A percentile compares a stretch with the other conserved stretches of the same genome.
Evolutionary conservation across 2,888 invertebrate species (phyloP).

Genomic region (Dione juno): DNA sequence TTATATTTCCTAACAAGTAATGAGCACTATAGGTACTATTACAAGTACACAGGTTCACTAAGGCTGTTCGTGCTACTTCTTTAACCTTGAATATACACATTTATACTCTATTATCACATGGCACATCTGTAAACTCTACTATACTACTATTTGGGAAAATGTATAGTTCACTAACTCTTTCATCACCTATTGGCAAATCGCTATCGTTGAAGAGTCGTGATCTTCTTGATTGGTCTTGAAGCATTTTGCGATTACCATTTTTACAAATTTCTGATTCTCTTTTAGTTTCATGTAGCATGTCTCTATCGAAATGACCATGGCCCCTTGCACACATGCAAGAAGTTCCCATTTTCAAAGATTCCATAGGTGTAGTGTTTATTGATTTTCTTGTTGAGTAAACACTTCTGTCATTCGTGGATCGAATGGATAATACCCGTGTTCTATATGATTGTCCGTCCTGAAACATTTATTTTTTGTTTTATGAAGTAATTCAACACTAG

Average conservation of each 20-base stretch:
- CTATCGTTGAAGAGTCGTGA: conserved; percentile 53
- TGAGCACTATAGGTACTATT: background rate
- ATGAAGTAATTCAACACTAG: background rate
- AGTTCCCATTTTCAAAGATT: conserved; percentile 60
- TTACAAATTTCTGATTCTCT: conserved; percentile 51
- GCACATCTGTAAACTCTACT: conserved; percentile 75
- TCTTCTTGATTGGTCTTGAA: conserved; percentile 46
- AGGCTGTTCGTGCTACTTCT: background rate
- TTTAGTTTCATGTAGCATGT: conserved; percentile 60
- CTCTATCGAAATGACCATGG: conserved; percentile 54
- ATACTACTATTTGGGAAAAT: conserved; percentile 78
- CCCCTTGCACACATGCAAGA: conserved; percentile 65
- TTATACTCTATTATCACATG: conserved; percentile 77
- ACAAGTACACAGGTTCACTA: background rate
- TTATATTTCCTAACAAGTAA: conserved; percentile 8
- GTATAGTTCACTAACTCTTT: conserved; percentile 74
- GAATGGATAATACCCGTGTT: conserved; percentile 73
- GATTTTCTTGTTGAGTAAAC: conserved; percentile 70
- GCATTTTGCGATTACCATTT: conserved; percentile 50
- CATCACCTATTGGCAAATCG: conserved; percentile 66
- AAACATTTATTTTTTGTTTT: conserved; percentile 45
- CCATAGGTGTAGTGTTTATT: conserved; percentile 61
- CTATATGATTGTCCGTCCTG: conserved; percentile 78
- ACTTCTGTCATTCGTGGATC: conserved; percentile 73
- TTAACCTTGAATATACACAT: conserved; percentile 38